A percentile compares a stretch with the other conserved stretches of the same genome.
Conservation (phyloP, 2,797 vertebrate genomes). For the Florisuga fusca region DNA sequence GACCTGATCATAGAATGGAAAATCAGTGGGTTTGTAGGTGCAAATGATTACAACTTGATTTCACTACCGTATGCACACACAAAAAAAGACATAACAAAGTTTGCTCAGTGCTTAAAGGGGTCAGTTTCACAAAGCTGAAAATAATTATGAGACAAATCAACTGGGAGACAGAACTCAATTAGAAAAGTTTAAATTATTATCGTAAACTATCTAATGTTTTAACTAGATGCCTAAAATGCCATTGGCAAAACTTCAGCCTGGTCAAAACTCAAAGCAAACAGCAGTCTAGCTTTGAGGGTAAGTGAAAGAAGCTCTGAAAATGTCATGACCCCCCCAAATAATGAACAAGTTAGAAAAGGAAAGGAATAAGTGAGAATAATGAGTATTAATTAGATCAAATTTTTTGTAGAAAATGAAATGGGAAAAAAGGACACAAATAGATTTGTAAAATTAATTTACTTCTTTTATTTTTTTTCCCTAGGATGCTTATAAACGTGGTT, state of each 20-base stretch:
- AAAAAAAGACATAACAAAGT: not conserved
- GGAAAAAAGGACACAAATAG: not conserved
- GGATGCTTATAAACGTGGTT: not conserved
- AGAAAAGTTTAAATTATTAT: not conserved
- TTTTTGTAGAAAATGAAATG: not conserved
- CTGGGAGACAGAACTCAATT: not conserved
- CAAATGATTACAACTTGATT: not conserved
- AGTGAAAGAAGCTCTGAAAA: not conserved
- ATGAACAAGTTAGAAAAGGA: not conserved
- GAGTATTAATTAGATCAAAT: not conserved
- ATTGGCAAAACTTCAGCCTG: not conserved
- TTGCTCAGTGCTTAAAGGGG: not conserved
- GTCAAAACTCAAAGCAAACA: not conserved
- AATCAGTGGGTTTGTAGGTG: not conserved
- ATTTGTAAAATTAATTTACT: not conserved
- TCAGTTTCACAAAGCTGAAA: not conserved
- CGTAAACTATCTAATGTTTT: not conserved
- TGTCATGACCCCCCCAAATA: not conserved
- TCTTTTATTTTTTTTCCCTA: not conserved
- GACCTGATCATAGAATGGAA: not conserved
- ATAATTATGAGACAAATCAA: not conserved
- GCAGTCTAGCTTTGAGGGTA: not conserved
- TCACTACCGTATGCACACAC: not conserved
- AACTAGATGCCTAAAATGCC: not conserved
- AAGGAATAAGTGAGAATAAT: not conserved